Evolutionary conservation across 37 sponge, comb jelly and placozoan genomes (phyloP), one percentile per base, ranked within the genome.

Genomic region (Haliclona indistincta): DNA sequence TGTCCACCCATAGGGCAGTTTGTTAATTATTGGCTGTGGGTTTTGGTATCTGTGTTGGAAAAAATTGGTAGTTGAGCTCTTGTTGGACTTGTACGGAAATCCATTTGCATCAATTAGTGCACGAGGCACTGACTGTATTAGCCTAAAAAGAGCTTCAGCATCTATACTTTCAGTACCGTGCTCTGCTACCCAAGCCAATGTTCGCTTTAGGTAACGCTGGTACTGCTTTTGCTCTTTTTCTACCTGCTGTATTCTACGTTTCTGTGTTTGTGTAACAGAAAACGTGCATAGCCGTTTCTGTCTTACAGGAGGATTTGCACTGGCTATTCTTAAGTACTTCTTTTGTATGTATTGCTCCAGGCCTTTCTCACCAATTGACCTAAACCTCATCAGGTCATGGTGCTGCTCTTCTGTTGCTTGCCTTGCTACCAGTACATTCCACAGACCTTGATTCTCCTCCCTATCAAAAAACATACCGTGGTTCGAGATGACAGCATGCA

Each of bases 11-110:
- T 56, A 38, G 19, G 11, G 11, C 5, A 11, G 32, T 19, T 8
- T 35, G 30, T 56, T 34, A 34, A 58, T 36, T 22, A n/a, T 39
- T 58, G 75, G 63, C 4, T 40, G 13, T 1, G 41, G 23, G 45
- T 56, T 4, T 32, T 77, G 23, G 35, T 77, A 77, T 2, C 68
- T 53, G 6, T 67, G 64, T 34, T 66, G 67, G 32, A n/a, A 67
- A n/a, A 43, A 42, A 26, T 77, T 77, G 40, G 78, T 77, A 30
- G 56, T 19, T n/a, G 64, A 65, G 3, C 67, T 51, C 61, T 77
- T 77, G 33, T 65, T 25, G 5, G 67, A 67, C 52, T 77, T 77
- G 10, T n/a, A n/a, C n/a, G 67, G 78, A 20, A 52, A 22, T 17
- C 78, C 78, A 53, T 52, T 41, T 51, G 22, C 32, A 54, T 49